phyloP scores from a whole-genome alignment of 23 tunicate genomes.

The Trididemnum clinides region DNA sequence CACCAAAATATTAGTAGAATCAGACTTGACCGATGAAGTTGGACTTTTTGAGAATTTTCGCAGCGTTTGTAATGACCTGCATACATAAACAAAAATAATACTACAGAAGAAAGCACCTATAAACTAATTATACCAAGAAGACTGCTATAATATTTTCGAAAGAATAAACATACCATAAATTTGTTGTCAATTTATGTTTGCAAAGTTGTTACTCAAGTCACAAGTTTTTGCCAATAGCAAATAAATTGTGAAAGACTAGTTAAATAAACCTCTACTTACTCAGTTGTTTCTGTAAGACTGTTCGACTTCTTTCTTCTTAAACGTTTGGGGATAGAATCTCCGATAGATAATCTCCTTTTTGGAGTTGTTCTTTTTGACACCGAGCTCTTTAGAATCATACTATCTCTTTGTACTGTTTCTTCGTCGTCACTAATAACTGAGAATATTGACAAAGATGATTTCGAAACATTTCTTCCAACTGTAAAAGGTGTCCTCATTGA shows the following conservation, averaged over 20 bases:
- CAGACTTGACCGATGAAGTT: not conserved
- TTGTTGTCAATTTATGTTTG: no score
- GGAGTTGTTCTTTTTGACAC: not conserved
- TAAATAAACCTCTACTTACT: not conserved
- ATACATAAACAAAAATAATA: not conserved
- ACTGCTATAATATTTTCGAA: no score
- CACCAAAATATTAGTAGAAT: conserved; percentile 35
- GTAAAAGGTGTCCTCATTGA: conserved; percentile 12
- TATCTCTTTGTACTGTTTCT: not conserved
- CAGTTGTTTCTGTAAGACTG: not conserved
- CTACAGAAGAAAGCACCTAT: not conserved
- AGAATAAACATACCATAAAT: no score
- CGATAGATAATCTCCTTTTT: not conserved
- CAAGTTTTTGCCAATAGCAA: no score
- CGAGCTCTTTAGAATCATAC: not conserved
- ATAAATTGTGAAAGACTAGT: no score
- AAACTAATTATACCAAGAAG: no score
- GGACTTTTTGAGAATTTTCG: not conserved
- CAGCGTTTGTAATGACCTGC: not conserved
- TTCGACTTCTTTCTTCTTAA: not conserved
- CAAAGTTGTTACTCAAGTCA: no score
- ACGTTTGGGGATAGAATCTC: not conserved
- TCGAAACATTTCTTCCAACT: not conserved
- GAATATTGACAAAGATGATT: not conserved
- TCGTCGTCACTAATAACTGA: not conserved